phyloP scores from a whole-genome alignment of 1,140 invertebrate genomes.

The Listronotus oregonensis region DNA sequence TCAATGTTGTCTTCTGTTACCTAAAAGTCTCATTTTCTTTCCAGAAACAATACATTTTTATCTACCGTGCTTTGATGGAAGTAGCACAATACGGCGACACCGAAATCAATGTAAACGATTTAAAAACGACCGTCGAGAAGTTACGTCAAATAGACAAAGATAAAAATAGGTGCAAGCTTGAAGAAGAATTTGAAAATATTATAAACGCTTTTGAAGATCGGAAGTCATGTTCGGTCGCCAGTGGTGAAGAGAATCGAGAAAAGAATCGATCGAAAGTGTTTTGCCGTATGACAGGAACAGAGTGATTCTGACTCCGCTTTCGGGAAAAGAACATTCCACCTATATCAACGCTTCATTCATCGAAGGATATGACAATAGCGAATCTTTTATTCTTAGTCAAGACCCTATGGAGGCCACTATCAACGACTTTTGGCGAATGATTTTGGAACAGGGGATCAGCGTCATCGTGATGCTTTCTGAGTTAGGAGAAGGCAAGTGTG shows the following conservation, averaged over 20 bases:
- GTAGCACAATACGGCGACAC: slow-evolving; percentile 93
- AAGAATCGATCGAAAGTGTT: slow-evolving; percentile 86
- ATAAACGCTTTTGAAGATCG: slow-evolving; percentile 78
- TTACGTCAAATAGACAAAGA: slow-evolving; percentile 71
- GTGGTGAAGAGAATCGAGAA: slow-evolving; percentile 80
- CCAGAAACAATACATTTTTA: slow-evolving; percentile 97
- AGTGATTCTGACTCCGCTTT: slow-evolving; percentile 82
- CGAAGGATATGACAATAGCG: slow-evolving; percentile 92
- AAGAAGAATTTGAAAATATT: slow-evolving; percentile 88
- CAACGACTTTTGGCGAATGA: slow-evolving; percentile 95
- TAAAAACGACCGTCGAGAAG: slow-evolving; percentile 73
- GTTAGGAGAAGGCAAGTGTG: slow-evolving; percentile 77
- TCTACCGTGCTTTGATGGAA: slow-evolving; percentile 93
- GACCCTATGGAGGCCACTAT: slow-evolving; percentile 89
- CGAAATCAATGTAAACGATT: slow-evolving; percentile 74
- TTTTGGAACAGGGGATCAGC: slow-evolving; percentile 88
- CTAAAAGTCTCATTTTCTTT: slow-evolving; percentile 30
- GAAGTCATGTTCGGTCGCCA: slow-evolving; percentile 80
- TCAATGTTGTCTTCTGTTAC: not conserved
- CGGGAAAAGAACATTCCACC: slow-evolving; percentile 85
- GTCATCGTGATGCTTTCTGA: slow-evolving; percentile 95
- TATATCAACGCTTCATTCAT: slow-evolving; percentile 98
- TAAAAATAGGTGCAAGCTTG: slow-evolving; percentile 69
- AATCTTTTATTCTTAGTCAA: slow-evolving; percentile 94
- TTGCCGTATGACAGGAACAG: slow-evolving; percentile 92